Conservation (phyloP, 2,113 vertebrate species). For the Chauna torquata region DNA sequence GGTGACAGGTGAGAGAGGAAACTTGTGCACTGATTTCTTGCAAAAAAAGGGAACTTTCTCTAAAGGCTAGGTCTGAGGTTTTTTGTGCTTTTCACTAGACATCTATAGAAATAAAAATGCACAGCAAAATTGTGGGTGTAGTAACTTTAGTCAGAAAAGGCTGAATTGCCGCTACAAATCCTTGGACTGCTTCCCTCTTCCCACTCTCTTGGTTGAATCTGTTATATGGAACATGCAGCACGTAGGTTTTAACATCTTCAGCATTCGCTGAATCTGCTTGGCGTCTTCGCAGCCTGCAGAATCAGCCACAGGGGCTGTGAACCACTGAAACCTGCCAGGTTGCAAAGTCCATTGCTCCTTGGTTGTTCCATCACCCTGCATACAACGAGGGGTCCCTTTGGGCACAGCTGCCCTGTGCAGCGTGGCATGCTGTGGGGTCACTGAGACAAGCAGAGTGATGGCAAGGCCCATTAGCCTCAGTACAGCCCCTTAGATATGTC, state of each 20-base stretch:
- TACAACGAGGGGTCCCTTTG: background rate
- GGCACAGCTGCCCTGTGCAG: background rate
- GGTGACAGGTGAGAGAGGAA: background rate
- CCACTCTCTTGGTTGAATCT: constrained; percentile 3
- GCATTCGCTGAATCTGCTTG: background rate
- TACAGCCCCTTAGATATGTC: background rate
- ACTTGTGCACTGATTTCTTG: background rate
- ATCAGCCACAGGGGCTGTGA: background rate
- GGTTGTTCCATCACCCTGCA: background rate
- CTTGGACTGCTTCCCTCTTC: constrained; percentile 39
- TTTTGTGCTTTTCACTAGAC: background rate
- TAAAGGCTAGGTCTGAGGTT: background rate
- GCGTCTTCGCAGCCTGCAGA: background rate
- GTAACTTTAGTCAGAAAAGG: background rate
- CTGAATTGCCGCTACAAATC: constrained; percentile 14
- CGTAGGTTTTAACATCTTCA: constrained; percentile 14
- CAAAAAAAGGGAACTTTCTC: background rate
- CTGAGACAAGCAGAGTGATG: background rate
- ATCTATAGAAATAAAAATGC: constrained; percentile 22
- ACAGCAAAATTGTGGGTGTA: background rate
- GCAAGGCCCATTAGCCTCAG: background rate
- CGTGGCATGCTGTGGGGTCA: background rate
- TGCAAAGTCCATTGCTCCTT: background rate
- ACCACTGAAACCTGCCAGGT: background rate
- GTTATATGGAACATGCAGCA: background rate